A percentile compares a stretch with the other conserved stretches of the same genome.
phyloP scores from a whole-genome alignment of 1,140 invertebrate genomes.

The Contarinia nasturtii region DNA sequence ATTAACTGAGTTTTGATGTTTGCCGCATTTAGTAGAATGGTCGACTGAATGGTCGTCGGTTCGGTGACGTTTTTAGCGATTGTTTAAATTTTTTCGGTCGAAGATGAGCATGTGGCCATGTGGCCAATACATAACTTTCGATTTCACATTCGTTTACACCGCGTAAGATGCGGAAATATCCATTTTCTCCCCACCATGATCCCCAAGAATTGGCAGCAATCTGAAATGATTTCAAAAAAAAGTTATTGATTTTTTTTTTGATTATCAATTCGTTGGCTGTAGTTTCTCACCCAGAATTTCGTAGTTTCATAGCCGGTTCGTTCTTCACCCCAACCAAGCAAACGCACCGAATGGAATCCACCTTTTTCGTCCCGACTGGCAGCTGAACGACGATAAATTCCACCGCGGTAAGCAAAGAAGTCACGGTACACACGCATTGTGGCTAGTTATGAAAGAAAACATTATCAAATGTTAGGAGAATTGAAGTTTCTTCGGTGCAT shows the following conservation, averaged over 20 bases:
- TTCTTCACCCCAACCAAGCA: slow-evolving; percentile 81
- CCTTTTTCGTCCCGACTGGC: slow-evolving; percentile 30
- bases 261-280: not conserved
- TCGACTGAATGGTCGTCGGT: no score
- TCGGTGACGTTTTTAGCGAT: no score
- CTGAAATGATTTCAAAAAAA: slow-evolving; percentile 35
- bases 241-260: not conserved
- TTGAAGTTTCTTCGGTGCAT: no score
- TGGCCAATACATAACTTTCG: slow-evolving; percentile 62
- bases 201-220: slow-evolving; percentile 86
- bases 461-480: no score
- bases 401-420: slow-evolving; percentile 72
- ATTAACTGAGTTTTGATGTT: no score
- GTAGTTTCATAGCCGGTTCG: slow-evolving; percentile 26
- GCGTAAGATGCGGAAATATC: slow-evolving; percentile 60
- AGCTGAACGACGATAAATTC: slow-evolving; percentile 55
- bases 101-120: slow-evolving; percentile 34
- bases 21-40: no score
- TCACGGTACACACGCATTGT: slow-evolving; percentile 76
- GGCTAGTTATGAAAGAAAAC: slow-evolving; percentile 34
- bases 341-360: slow-evolving; percentile 75
- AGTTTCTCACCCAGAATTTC: slow-evolving; percentile 70
- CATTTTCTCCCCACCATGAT: slow-evolving; percentile 67
- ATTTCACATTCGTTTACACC: slow-evolving; percentile 72
- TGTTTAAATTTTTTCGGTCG: not conserved